These are phyloP conservation scores for Montipora cactus DNA, from an alignment of 64 coral and sea anemone genomes.

Conservation along the genomic window DNA sequence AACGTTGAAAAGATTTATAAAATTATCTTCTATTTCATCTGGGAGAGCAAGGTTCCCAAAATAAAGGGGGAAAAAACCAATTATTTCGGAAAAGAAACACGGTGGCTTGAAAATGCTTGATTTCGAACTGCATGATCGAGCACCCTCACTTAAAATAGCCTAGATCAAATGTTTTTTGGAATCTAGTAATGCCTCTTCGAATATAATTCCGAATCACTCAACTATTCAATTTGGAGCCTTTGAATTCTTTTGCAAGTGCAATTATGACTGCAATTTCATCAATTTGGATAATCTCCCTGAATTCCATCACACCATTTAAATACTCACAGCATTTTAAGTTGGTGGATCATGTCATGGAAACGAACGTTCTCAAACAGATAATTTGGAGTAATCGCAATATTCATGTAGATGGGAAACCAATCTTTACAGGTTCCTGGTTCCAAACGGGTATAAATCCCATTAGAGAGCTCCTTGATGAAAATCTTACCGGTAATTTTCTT, in stretches of 20 bases:
- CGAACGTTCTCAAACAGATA: no score
- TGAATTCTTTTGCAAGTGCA: not conserved
- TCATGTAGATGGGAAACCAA: no score
- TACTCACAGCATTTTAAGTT: no score
- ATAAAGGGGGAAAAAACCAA: not conserved
- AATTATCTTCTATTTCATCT: conserved; percentile 1
- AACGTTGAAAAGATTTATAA: not conserved
- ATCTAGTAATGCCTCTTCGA: not conserved
- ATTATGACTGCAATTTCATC: not conserved
- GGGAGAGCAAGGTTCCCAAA: not conserved
- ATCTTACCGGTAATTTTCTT: no score
- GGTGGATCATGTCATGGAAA: no score
- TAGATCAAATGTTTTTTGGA: not conserved
- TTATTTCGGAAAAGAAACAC: not conserved
- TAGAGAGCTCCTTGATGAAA: no score
- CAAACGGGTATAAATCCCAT: no score
- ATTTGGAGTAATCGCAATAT: no score
- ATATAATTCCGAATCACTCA: not conserved
- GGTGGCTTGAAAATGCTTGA: conserved; percentile 11
- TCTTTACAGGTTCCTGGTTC: no score
- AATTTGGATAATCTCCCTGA: no score
- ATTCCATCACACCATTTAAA: no score
- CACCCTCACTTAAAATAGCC: not conserved
- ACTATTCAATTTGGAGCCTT: not conserved
- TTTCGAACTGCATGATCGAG: conserved; percentile 11